Evolutionary conservation across 2,797 vertebrate species (phyloP).

Genomic region (Tokudaia muenninki): DNA sequence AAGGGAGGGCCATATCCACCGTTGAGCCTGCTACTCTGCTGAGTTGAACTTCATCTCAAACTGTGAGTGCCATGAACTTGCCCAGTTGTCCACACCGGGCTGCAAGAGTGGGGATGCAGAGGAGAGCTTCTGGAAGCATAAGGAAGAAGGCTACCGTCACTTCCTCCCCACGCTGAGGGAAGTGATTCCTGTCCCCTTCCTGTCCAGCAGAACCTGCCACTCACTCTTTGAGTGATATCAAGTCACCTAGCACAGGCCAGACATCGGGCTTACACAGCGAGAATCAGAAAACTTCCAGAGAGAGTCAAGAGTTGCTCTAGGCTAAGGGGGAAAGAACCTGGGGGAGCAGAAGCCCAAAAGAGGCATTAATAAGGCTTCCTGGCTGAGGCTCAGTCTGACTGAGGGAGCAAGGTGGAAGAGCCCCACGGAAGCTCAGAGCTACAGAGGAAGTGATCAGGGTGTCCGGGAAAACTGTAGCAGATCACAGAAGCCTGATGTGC

Average conservation of each 20-base stretch:
- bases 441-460: neutral
- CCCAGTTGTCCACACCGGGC: neutral
- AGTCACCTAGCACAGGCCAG: neutral
- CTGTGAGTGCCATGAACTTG: neutral
- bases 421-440: neutral
- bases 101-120: neutral
- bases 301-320: neutral
- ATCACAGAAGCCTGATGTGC: neutral
- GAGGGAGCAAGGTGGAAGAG: neutral
- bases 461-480: neutral
- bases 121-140: neutral
- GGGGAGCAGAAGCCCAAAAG: neutral
- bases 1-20: neutral
- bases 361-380: slow-evolving; percentile 4
- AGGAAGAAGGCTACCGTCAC: neutral
- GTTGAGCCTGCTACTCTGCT: neutral
- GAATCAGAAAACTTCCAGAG: neutral
- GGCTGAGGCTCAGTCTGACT: neutral
- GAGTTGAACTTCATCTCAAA: neutral
- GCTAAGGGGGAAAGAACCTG: neutral
- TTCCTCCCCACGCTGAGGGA: neutral
- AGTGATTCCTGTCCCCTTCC: neutral
- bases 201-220: neutral
- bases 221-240: neutral
- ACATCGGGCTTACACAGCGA: neutral